These are phyloP conservation scores for Apodemus speciosus DNA, from an alignment of 2,113 vertebrate genomes.

Conservation along the genomic window DNA sequence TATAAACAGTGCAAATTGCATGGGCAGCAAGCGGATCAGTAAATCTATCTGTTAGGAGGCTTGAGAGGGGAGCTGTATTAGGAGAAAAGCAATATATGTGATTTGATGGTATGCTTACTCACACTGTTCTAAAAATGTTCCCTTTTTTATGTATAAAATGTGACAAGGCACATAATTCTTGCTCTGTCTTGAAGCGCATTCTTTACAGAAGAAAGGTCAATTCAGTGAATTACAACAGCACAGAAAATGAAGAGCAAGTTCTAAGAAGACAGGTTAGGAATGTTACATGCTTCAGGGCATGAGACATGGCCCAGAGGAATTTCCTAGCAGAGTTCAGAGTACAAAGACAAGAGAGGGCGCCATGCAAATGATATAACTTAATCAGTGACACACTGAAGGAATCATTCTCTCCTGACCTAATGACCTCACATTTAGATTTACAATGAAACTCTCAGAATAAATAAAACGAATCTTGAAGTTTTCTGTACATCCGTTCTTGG, in stretches of 20 bases:
- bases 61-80: not conserved
- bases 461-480: not conserved
- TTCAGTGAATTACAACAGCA: constrained; percentile 2
- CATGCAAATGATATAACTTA: constrained; percentile 39
- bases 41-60: not conserved
- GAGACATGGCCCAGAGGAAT: constrained; percentile 46
- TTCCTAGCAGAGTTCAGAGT: constrained; percentile 43
- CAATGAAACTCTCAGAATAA: constrained; percentile 20
- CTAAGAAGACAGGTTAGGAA: constrained; percentile 59
- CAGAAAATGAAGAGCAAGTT: constrained; percentile 73
- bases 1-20: not conserved
- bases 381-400: constrained; percentile 36
- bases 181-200: constrained; percentile 58
- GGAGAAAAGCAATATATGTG: constrained; percentile 4
- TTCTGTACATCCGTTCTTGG: not conserved
- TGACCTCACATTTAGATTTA: not conserved
- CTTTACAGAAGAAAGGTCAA: constrained; percentile 65
- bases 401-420: not conserved
- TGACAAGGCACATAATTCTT: constrained; percentile 53
- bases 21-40: not conserved
- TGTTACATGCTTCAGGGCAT: constrained; percentile 61
- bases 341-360: constrained; percentile 30
- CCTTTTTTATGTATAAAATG: constrained; percentile 29
- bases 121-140: constrained; percentile 25
- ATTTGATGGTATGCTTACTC: constrained; percentile 4